phyloP scores from a whole-genome alignment of 2,113 vertebrate species.

The Corythornis cristatus region DNA sequence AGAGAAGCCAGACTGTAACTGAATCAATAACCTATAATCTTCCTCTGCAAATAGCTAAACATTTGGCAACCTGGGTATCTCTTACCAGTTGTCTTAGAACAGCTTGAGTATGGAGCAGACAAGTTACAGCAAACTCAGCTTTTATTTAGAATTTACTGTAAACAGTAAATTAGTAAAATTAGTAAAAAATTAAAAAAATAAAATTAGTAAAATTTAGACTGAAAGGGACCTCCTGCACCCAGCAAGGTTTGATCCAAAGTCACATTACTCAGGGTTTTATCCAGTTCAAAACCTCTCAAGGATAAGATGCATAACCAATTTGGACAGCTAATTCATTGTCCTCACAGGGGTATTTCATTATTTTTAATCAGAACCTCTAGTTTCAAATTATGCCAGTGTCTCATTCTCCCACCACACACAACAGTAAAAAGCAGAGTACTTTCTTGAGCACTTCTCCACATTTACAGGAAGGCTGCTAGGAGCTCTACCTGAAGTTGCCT shows the following conservation, averaged over 20 bases:
- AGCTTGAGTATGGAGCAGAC: not conserved
- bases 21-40: not conserved
- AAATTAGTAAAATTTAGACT: not conserved
- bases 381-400: not conserved
- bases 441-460: not conserved
- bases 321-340: not conserved
- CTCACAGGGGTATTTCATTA: not conserved
- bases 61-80: not conserved
- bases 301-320: not conserved
- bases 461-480: not conserved
- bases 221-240: not conserved
- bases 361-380: not conserved
- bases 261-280: not conserved
- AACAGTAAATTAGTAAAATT: not conserved
- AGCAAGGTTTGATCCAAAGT: not conserved
- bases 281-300: not conserved
- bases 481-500: not conserved
- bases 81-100: not conserved
- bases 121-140: not conserved
- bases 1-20: not conserved
- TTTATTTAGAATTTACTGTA: not conserved
- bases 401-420: not conserved
- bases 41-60: not conserved
- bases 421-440: not conserved
- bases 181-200: no score